These are phyloP conservation scores for Polydrusus tereticollis DNA, from an alignment of 2,888 invertebrate species.

Conservation along the genomic window DNA sequence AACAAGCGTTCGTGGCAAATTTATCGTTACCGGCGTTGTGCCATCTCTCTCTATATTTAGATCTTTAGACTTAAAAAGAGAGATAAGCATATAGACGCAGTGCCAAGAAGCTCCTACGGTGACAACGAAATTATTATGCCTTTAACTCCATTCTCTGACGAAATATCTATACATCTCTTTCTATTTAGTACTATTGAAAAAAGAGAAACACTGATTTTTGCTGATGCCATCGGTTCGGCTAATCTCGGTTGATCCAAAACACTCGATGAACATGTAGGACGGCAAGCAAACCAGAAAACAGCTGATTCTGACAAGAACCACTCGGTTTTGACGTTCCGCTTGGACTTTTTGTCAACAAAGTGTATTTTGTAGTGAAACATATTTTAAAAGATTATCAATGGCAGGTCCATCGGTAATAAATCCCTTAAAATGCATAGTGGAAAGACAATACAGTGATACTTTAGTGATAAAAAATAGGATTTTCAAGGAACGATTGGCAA, in stretches of 20 bases:
- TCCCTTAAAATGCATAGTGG: slow-evolving; percentile 73
- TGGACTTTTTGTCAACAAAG: slow-evolving; percentile 49
- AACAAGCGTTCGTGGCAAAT: too few relatives aligned
- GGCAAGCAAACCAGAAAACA: slow-evolving; percentile 28
- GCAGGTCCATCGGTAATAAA: slow-evolving; percentile 69
- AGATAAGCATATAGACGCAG: too few relatives aligned
- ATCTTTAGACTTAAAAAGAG: too few relatives aligned
- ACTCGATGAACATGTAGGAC: slow-evolving; percentile 3
- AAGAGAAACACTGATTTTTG: background rate
- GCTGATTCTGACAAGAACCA: slow-evolving; percentile 48
- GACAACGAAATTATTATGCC: too few relatives aligned
- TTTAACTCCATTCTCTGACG: too few relatives aligned
- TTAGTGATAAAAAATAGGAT: slow-evolving; percentile 73
- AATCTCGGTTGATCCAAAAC: background rate
- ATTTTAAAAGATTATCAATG: slow-evolving; percentile 59
- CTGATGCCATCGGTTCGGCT: background rate
- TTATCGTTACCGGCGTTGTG: too few relatives aligned
- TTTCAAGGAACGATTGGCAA: slow-evolving; percentile 73
- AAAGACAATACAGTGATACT: slow-evolving; percentile 74
- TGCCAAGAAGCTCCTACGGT: too few relatives aligned
- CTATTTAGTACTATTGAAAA: background rate
- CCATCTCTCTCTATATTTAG: too few relatives aligned
- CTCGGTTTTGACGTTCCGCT: slow-evolving; percentile 33
- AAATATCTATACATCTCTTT: too few relatives aligned
- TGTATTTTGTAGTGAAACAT: slow-evolving; percentile 32